Evolutionary conservation across 1,140 invertebrate species (phyloP), one percentile per base, ranked within the genome.

Genomic region (Anastatus disparis): DNA sequence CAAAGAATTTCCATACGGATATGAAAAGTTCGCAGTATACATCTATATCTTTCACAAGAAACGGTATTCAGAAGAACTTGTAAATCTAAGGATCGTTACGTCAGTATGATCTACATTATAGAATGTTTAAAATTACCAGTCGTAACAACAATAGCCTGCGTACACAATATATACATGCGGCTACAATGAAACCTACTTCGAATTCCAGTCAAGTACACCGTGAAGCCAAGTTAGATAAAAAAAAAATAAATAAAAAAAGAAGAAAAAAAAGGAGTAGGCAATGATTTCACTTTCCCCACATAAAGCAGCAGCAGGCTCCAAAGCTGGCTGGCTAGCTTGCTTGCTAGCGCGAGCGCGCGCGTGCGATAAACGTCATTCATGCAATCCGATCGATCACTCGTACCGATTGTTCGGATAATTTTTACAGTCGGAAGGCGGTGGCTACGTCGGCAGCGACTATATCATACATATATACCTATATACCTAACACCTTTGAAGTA

Each of bases 381-480:
- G 68, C 68, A 70, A 70, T 64, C 68, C 68, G 59, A 70, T 70
- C 50, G 61, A 70, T 70, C 68, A 70, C 38, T 44, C 59, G 68
- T 50, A n/a, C n/a, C n/a, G 52, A 70, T 70, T 64, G 68, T 70
- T 63, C 59, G 61, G 40, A 62, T 62, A 31, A 70, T 70, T 70
- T 70, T 70, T 70, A 70, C 67, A 69, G 61, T 69, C 44, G 56
- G n/a, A 53, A 69, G 66, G 29, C 66, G 66, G 58, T 53, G 67
- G 67, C 58, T 35, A 48, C 67, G 48, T 27, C 50, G 26, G 24
- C 55, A 50, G 31, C 48, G 31, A 22, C 55, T 59, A 17, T 24
- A 31, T 9, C 48, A n/a, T n/a, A n/a, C n/a, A n/a, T n/a, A n/a
- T n/a, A n/a, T n/a, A n/a, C n/a, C n/a, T n/a, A n/a, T n/a, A n/a